Percentiles rank a stretch among this genome's conserved stretches.
These are phyloP conservation scores for Protobothrops flavoviridis DNA, from an alignment of 2,113 vertebrate genomes.

Conservation along the genomic window DNA sequence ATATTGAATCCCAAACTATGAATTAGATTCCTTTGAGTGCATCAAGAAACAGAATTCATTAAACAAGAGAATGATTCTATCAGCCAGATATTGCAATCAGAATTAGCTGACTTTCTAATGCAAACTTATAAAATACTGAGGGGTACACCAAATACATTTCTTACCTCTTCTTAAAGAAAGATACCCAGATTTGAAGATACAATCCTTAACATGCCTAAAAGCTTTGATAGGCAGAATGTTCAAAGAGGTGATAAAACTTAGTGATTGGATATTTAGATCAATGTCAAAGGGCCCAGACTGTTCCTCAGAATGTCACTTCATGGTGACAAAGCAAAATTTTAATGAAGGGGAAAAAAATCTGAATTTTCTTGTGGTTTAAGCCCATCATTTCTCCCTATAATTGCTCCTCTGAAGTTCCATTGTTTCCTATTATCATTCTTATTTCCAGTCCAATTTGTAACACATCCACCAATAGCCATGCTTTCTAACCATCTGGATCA, in stretches of 20 bases:
- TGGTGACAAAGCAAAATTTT: not conserved
- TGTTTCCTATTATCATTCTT: not conserved
- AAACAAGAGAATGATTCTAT: not conserved
- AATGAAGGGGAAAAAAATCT: not conserved
- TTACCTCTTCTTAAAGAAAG: not conserved
- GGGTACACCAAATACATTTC: not conserved
- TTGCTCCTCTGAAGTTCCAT: not conserved
- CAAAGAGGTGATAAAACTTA: not conserved
- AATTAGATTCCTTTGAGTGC: slow-evolving; percentile 17
- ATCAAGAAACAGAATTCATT: slow-evolving; percentile 4
- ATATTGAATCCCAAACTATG: not conserved
- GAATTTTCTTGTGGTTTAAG: not conserved
- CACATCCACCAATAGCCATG: not conserved
- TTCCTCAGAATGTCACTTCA: not conserved
- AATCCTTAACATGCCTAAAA: not conserved
- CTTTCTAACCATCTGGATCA: not conserved
- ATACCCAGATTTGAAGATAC: not conserved
- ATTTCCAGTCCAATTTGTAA: not conserved
- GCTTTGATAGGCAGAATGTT: not conserved
- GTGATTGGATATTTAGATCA: not conserved
- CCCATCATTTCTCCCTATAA: not conserved
- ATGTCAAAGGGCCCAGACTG: not conserved
- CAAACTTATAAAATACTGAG: not conserved
- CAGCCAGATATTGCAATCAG: not conserved
- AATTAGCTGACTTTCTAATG: not conserved